Base-by-base conservation (phyloP, 92 coral and sea anemone species). In the Metridium senile region DNA sequence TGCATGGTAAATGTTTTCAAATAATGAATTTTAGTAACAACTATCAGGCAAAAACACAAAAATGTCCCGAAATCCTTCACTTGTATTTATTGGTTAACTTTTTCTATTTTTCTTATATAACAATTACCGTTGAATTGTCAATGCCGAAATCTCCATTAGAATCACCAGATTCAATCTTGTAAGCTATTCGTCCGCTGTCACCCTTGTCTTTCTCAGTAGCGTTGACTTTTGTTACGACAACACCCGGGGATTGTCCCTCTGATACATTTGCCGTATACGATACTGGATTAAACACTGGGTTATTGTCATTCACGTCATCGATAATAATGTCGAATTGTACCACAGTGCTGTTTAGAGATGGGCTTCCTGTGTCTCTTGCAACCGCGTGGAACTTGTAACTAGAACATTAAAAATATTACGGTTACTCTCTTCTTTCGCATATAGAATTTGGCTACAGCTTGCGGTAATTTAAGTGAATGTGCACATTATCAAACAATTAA, bases 221-320 rank as follows among this genome's bases (percentile, higher is more conserved):
- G 56, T 79, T 80, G 17, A 90, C 84, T 7, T n/a, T 78, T 10
- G 81, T 72, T n/a, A 90, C 84, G n/a, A 66, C 30, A 7, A 74
- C 61, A 17, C 80, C 89, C 32, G 72, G n/a, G 6, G 74, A 34
- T 47, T 59, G 73, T 25, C 68, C 71, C 66, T 90, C 96, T 35
- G 77, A 75, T 31, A 90, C 72, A 61, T 82, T 82, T 11, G 79
- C 87, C 62, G 76, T 58, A 43, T 76, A 83, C 18, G 82, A 87
- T 30, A 82, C 80, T 51, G 90, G 89, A 68, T 71, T 71, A 49
- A 90, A 90, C 33, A 86, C 87, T 27, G 96, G 96, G 66, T 75
- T 70, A 56, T 90, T 87, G 74, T 90, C 96, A 68, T 90, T 90
- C 26, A 78, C 85, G 69, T 90, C 91, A 58, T 71, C 63, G 9